phyloP scores from a whole-genome alignment of 2,888 invertebrate species.

The Harpalus rubripes region DNA sequence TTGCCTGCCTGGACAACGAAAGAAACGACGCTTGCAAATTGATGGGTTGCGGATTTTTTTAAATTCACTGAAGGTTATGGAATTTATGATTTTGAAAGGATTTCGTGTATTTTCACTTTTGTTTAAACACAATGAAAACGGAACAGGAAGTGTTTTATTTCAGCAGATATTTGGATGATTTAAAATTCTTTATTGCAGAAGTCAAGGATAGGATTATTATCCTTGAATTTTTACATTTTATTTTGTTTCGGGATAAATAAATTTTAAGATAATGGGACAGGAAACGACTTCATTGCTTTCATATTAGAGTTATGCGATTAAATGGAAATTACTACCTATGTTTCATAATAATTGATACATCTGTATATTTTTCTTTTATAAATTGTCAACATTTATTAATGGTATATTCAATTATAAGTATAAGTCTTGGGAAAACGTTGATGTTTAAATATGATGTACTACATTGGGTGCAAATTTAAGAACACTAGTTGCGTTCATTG shows the following conservation, averaged over 20 bases:
- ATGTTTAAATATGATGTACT: too few species aligned
- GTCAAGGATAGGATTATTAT: neutral
- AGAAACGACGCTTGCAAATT: neutral
- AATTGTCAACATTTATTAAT: too few species aligned
- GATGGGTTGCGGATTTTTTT: neutral
- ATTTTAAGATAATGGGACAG: neutral
- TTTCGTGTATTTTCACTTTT: neutral
- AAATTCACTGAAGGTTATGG: neutral
- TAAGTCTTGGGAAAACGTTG: too few species aligned
- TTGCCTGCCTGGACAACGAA: neutral
- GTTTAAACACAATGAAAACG: neutral
- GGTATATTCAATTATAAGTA: too few species aligned
- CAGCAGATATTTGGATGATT: conserved; percentile 1
- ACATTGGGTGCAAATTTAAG: too few species aligned
- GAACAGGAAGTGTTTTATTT: neutral
- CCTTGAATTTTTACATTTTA: neutral
- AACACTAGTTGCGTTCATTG: too few species aligned
- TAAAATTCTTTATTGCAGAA: neutral
- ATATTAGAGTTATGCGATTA: neutral
- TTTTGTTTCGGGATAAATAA: neutral
- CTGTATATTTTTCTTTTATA: too few species aligned
- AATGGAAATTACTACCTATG: too few species aligned
- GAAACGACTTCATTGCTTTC: neutral
- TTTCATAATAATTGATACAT: too few species aligned
- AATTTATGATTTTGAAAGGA: neutral